Percentiles rank a stretch among this genome's conserved stretches.
These are phyloP conservation scores for Cistogaster globosa DNA, from an alignment of 2,888 invertebrate species.

Conservation along the genomic window DNA sequence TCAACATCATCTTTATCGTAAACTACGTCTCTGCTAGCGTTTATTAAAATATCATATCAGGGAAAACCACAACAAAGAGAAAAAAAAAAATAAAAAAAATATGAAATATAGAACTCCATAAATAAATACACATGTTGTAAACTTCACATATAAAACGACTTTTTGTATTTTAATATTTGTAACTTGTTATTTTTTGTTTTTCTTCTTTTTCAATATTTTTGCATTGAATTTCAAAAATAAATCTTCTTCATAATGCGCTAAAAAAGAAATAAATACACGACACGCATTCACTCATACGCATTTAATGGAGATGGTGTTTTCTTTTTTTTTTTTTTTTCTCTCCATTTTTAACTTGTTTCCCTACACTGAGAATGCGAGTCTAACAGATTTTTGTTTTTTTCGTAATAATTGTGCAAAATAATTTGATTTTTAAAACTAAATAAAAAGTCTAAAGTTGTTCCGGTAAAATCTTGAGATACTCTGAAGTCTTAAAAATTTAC, in stretches of 20 bases:
- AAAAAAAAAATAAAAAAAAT: conserved; percentile 21
- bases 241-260: conserved; percentile 56
- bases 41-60: conserved; percentile 15
- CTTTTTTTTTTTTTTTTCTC: background rate
- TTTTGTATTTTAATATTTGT: conserved; percentile 59
- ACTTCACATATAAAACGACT: conserved; percentile 51
- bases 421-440: no score
- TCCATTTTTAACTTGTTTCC: conserved; percentile 6
- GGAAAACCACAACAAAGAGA: conserved; percentile 40
- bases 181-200: conserved; percentile 42
- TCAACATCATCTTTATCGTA: conserved; percentile 28
- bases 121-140: conserved; percentile 56
- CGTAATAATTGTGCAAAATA: no score
- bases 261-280: conserved; percentile 23
- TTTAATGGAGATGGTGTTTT: conserved; percentile 27
- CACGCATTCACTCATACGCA: conserved; percentile 44
- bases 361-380: background rate
- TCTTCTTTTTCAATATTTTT: conserved; percentile 43
- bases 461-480: no score
- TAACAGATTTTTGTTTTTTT: no score
- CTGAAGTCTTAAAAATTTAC: no score
- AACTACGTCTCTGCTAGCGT: background rate
- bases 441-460: no score
- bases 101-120: conserved; percentile 33
- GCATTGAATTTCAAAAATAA: conserved; percentile 65